A percentile compares a stretch with the other conserved stretches of the same genome.
Conservation (phyloP, 2,888 invertebrate genomes). For the Dendrolimus houi region DNA sequence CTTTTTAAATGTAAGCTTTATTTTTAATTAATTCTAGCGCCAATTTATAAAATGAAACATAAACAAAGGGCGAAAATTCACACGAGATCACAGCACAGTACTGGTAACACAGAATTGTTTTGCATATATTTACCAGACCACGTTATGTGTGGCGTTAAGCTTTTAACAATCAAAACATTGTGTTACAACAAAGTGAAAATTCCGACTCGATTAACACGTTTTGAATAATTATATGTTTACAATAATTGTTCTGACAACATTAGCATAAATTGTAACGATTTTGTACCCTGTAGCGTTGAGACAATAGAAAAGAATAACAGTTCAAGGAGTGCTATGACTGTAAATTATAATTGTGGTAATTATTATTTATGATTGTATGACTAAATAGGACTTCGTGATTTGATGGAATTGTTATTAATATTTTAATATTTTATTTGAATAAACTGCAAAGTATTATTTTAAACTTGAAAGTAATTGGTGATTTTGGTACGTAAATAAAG, state of each 20-base stretch:
- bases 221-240: conserved; percentile 40
- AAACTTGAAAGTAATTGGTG: no score
- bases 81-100: not conserved
- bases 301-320: conserved; percentile 8
- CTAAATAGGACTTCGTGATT: no score
- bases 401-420: no score
- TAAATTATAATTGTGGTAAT: not conserved
- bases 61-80: not conserved
- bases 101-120: not conserved
- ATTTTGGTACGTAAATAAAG: no score
- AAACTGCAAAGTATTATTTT: no score
- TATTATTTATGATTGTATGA: not conserved
- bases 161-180: conserved; percentile 58
- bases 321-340: conserved; percentile 2
- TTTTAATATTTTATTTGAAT: no score
- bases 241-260: conserved; percentile 31
- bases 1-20: not conserved
- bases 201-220: conserved; percentile 46
- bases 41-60: not conserved
- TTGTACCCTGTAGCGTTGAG: conserved; percentile 13
- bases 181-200: conserved; percentile 20
- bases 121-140: not conserved
- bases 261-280: conserved; percentile 25
- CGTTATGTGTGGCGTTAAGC: conserved; percentile 16
- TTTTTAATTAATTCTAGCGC: not conserved